phyloP scores from a whole-genome alignment of 2,888 invertebrate species.

The Ectemnius continuus region DNA sequence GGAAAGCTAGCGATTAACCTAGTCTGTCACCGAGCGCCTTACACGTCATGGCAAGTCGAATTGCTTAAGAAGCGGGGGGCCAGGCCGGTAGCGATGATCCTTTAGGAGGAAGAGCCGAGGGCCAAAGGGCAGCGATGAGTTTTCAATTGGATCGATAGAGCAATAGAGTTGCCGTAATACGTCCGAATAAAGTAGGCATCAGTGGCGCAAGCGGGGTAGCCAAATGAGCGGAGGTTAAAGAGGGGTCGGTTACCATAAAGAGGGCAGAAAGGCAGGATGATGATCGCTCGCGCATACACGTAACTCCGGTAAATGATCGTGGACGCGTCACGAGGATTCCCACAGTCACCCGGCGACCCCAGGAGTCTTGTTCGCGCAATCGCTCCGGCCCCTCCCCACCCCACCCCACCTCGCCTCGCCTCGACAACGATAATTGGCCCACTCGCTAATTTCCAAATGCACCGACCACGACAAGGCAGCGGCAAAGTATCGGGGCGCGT shows the following conservation, averaged over 20 bases:
- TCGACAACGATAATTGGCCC: conserved; percentile 70
- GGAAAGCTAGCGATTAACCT: too few relatives aligned
- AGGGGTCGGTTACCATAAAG: not conserved
- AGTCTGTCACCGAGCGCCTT: too few relatives aligned
- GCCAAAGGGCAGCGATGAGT: too few relatives aligned
- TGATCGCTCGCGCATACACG: conserved; percentile 4
- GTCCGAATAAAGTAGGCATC: too few relatives aligned
- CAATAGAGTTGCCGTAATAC: too few relatives aligned
- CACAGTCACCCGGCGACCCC: conserved; percentile 62
- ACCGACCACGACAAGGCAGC: conserved; percentile 30
- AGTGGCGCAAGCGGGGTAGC: too few relatives aligned
- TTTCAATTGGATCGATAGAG: too few relatives aligned
- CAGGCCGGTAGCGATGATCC: too few relatives aligned
- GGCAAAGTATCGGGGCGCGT: not conserved
- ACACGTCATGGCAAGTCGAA: too few relatives aligned
- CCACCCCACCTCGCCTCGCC: conserved; percentile 23
- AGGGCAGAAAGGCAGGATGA: conserved; percentile 4
- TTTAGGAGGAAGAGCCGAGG: too few relatives aligned
- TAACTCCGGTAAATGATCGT: conserved; percentile 32
- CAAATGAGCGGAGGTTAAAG: not conserved
- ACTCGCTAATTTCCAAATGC: conserved; percentile 75
- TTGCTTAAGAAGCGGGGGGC: too few relatives aligned
- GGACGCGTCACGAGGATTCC: conserved; percentile 64
- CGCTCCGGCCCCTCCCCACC: conserved; percentile 42
- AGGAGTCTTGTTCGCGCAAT: conserved; percentile 53